Evolutionary conservation across 1,140 invertebrate genomes (phyloP), one percentile per base, ranked within the genome.

Genomic region (Steinernema feltiae): DNA sequence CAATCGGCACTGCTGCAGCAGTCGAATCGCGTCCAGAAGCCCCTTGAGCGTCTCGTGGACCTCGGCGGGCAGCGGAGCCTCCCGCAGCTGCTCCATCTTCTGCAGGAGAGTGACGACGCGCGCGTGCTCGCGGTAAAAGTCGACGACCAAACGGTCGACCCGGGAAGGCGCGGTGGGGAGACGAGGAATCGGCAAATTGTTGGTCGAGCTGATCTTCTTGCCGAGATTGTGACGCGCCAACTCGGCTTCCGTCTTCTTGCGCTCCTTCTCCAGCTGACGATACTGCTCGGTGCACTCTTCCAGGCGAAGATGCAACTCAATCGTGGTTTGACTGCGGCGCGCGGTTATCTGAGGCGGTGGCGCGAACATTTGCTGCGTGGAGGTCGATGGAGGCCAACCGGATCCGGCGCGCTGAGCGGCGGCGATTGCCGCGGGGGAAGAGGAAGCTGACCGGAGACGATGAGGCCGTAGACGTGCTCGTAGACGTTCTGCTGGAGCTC

Each of bases 201-300:
- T 94, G 30, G 91, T 90, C 27, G 92, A 92, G 12, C 91, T 92
- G 0, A 94, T 91, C 79, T 92, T 91, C 78, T 92, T 91, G 0
- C 92, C 92, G 12, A 92, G 91, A 85, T 93, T 92, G 78, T 92
- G 91, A 1, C 92, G 88, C 0, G 92, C 92, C 27, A 94, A 87
- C 72, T 92, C 91, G 1, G 92, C 92, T 84, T 94, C 93, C 1
- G 92, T 93, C 82, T 90, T 92, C 84, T 94, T 93, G 1, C 93
- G 88, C 85, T 93, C 92, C 73, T 92, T 91, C 83, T 93, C 93
- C 32, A 93, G 84, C 78, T 91, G 91, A 76, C 92, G 91, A 87
- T 93, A 93, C 82, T 93, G 92, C 72, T 92, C 92, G 82, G 92
- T 92, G 78, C 92, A 93, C 72, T 92, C 91, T 83, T 94, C 92